phyloP scores from a whole-genome alignment of 2,888 invertebrate species.

The Microctonus hyperodae region DNA sequence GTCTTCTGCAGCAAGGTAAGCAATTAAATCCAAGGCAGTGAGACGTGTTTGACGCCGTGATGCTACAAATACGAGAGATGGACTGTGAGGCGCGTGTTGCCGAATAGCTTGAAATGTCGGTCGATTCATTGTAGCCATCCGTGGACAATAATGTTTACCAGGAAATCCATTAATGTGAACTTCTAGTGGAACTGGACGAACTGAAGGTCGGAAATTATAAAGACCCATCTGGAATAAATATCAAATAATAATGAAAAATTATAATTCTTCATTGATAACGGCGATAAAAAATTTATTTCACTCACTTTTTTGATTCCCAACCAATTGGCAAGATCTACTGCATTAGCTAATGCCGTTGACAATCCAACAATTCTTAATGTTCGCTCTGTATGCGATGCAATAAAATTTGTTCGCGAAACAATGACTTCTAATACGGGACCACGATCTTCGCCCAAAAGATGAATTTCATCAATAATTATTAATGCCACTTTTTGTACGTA shows the following conservation, averaged over 20 bases:
- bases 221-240: slow-evolving; percentile 72
- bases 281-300: too few species aligned
- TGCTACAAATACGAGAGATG: slow-evolving; percentile 93
- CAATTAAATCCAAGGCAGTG: slow-evolving; percentile 94
- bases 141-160: slow-evolving; percentile 97
- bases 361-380: slow-evolving; percentile 90
- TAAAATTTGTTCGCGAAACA: slow-evolving; percentile 96
- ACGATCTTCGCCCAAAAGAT: slow-evolving; percentile 89
- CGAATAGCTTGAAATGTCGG: slow-evolving; percentile 96
- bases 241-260: neutral
- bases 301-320: slow-evolving; percentile 74
- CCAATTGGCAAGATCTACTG: slow-evolving; percentile 96
- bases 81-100: slow-evolving; percentile 90
- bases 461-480: slow-evolving; percentile 98
- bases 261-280: too few species aligned
- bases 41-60: slow-evolving; percentile 95
- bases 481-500: slow-evolving; percentile 92
- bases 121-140: slow-evolving; percentile 99
- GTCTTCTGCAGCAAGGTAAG: slow-evolving; percentile 87
- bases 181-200: slow-evolving; percentile 95
- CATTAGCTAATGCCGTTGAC: slow-evolving; percentile 98
- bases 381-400: slow-evolving; percentile 85
- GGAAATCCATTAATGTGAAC: slow-evolving; percentile 95
- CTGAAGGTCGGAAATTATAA: slow-evolving; percentile 97
- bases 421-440: slow-evolving; percentile 96